These are phyloP conservation scores for Epizoanthus illoricatus DNA, from an alignment of 92 coral and sea anemone genomes.

Conservation along the genomic window DNA sequence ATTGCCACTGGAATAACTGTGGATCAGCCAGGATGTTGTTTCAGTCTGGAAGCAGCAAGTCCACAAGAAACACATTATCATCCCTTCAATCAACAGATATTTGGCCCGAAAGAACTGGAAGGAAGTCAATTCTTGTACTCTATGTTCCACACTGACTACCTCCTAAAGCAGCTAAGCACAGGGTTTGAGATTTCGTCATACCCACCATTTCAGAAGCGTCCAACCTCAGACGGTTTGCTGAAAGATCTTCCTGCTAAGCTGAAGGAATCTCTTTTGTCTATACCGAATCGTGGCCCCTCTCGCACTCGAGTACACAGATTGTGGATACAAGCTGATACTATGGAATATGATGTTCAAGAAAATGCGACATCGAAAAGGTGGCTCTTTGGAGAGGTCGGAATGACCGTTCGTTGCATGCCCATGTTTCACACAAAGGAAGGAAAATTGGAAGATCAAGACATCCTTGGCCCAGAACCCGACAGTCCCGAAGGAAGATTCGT, in stretches of 20 bases:
- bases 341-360: conserved; percentile 43
- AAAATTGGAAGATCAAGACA: conserved; percentile 36
- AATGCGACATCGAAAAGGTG: conserved; percentile 12
- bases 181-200: conserved; percentile 41
- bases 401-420: conserved; percentile 50
- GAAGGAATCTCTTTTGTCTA: conserved; percentile 30
- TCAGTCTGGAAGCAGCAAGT: conserved; percentile 38
- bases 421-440: conserved; percentile 49
- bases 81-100: conserved; percentile 43
- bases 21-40: conserved; percentile 37
- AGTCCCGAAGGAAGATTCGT: conserved; percentile 47
- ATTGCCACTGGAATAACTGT: conserved; percentile 42
- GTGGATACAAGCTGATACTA: conserved; percentile 49
- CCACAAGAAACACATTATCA: conserved; percentile 43
- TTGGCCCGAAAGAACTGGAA: conserved; percentile 31
- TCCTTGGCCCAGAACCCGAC: conserved; percentile 38
- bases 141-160: conserved; percentile 53
- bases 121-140: conserved; percentile 40
- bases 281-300: conserved; percentile 40
- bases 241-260: conserved; percentile 25
- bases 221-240: conserved; percentile 35
- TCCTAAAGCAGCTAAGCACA: conserved; percentile 51
- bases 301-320: conserved; percentile 39
- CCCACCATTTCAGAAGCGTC: conserved; percentile 46
- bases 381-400: conserved; percentile 49